Evolutionary conservation across 2,888 invertebrate species (phyloP).

Genomic region (Bombylius major): DNA sequence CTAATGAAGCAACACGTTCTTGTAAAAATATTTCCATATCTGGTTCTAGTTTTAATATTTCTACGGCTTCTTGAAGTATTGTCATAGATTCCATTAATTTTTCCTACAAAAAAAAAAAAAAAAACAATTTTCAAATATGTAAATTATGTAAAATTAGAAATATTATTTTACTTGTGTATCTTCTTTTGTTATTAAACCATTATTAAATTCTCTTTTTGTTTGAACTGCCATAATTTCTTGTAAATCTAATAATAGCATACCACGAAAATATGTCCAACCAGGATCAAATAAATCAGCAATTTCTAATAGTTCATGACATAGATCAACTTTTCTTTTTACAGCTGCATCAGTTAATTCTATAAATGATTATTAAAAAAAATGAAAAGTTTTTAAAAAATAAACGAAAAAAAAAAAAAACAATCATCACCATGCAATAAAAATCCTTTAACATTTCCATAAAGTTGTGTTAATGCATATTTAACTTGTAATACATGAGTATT

Average conservation of each 20-base stretch:
- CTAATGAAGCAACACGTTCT: slow-evolving; percentile 39
- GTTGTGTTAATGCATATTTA: slow-evolving; percentile 54
- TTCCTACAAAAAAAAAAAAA: slow-evolving; percentile 33
- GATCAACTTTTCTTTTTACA: slow-evolving; percentile 46
- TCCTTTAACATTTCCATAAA: slow-evolving; percentile 51
- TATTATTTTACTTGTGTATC: slow-evolving; percentile 39
- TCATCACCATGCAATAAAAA: slow-evolving; percentile 41
- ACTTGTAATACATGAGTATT: slow-evolving; percentile 56
- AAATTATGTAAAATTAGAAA: neutral
- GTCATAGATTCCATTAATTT: slow-evolving; percentile 44
- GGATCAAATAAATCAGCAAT: slow-evolving; percentile 51
- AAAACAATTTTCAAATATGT: neutral
- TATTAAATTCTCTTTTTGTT: slow-evolving; percentile 42
- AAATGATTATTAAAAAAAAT: slow-evolving; percentile 5
- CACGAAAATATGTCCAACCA: slow-evolving; percentile 50
- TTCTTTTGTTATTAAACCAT: slow-evolving; percentile 41
- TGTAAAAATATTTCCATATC: slow-evolving; percentile 43
- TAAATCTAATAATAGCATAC: slow-evolving; percentile 49
- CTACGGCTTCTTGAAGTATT: slow-evolving; percentile 45
- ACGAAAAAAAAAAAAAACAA: neutral
- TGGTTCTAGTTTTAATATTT: slow-evolving; percentile 47
- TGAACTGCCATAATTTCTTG: slow-evolving; percentile 49
- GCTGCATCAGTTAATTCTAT: slow-evolving; percentile 44
- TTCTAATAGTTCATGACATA: slow-evolving; percentile 54
- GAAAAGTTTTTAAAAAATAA: neutral